Base-by-base conservation (phyloP, 2,113 vertebrate genomes). In the Caranx ignobilis region DNA sequence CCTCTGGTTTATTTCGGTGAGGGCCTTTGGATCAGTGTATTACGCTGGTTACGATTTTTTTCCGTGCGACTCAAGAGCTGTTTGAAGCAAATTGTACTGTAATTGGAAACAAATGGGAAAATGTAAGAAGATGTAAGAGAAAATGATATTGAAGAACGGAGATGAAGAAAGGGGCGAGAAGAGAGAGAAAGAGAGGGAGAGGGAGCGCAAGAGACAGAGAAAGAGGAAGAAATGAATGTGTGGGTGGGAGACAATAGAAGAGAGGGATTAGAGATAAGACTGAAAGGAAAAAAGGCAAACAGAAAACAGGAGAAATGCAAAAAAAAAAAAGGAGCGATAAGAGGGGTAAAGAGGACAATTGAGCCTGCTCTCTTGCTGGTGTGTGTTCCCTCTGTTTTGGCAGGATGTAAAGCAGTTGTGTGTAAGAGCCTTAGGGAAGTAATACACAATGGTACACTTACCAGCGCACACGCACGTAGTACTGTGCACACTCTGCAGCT, bases 301-400 rank as follows among this genome's bases (percentile, higher is more conserved):
- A 15, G 69, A 73, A 67, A 80, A 88, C 26, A 85, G 59, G 5
- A 78, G 71, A 54, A 65, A 52, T 31, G 59, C 54, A 18, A 2
- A 69, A 82, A 75, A 2, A 69, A 82, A 75, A 59, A 57, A 50
- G 39, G 65, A 75, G 45, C n/a, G 74, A 86, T 66, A 67, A 75
- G 52, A 55, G 31, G 63, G 62, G 67, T 74, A 85, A 86, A 88
- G 70, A 82, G 88, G 89, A 89, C 70, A 65, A 75, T 67, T 87
- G 62, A 79, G 65, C 52, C 78, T 79, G 67, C 31, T 85, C 76
- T 81, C 48, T 60, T 78, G 67, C 60, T 81, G 64, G 73, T 88
- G 82, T 84, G 62, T 79, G 71, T 74, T 82, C 69, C 67, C 74
- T 67, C 56, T 75, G 52, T 79, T 88, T 83, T 90, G 83, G 88